phyloP scores from a whole-genome alignment of 2,888 invertebrate species.

The Heliconius aoede region DNA sequence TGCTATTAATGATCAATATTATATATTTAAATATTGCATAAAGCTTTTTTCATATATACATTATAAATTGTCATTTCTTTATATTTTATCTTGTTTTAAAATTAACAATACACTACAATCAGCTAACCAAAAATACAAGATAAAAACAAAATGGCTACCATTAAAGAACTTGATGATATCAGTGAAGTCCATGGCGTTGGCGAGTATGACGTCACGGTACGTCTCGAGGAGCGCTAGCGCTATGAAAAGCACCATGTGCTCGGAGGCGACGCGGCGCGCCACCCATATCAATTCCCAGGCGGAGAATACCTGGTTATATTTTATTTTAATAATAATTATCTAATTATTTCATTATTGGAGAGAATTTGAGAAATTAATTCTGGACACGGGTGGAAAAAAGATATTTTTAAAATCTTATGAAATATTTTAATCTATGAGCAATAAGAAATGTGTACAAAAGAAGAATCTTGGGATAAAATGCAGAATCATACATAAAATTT shows the following conservation, averaged over 20 bases:
- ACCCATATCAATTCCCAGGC: slow-evolving; percentile 99
- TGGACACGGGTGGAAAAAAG: background rate
- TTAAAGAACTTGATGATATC: slow-evolving; percentile 99
- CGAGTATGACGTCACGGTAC: slow-evolving; percentile 96
- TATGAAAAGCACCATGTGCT: slow-evolving; percentile 96
- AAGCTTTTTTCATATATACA: no score
- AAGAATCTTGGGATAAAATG: no score
- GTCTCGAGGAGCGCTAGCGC: slow-evolving; percentile 95
- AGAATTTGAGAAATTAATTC: background rate
- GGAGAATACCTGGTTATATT: slow-evolving; percentile 83
- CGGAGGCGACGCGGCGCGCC: slow-evolving; percentile 92
- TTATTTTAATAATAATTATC: background rate
- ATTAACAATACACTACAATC: no score
- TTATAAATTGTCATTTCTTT: no score
- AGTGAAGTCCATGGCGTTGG: slow-evolving; percentile 98
- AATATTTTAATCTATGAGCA: background rate
- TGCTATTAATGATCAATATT: no score
- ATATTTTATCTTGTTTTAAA: no score
- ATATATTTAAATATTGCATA: no score
- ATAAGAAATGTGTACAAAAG: background rate
- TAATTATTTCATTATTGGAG: no score
- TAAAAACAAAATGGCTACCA: slow-evolving; percentile 80
- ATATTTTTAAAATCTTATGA: no score
- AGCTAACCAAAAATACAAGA: background rate
- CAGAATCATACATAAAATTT: background rate